Base-by-base conservation (phyloP, 2,113 vertebrate species). In the Daubentonia madagascariensis region DNA sequence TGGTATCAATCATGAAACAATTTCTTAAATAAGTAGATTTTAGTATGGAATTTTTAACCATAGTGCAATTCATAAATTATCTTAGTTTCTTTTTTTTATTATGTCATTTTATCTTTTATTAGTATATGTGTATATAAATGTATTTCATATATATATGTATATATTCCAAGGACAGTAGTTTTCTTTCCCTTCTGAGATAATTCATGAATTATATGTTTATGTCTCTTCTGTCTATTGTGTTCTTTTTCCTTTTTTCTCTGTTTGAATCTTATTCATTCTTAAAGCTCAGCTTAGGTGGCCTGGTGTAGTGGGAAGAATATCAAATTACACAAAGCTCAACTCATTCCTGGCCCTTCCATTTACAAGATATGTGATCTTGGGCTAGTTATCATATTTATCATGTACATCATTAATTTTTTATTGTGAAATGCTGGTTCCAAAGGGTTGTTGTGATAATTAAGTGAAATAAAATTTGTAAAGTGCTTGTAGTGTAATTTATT, bases 41-140 rank as follows among this genome's bases (percentile, higher is more conserved):
- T 43, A 80, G 3, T 85, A 32, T 79, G 48, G 79, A 84, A 54
- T 85, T 89, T 89, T 97, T 54, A 73, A 45, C 86, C 8, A 80
- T 84, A 78, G 37, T 93, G 4, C 35, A 90, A 67, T 85, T 96
- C 16, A 78, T 85, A 76, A 92, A 65, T 93, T 52, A 35, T 48
- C 10, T 35, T 93, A 28, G 25, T 92, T 94, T 91, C 20, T 63
- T 83, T 91, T 87, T 91, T 90, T 75, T 75, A 43, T 80, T 91
- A 20, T 93, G 23, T 92, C 5, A 12, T 90, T 85, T 16, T 72
- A 30, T 65, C 18, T 90, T 79, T 88, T 75, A 8, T 45, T 65
- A 52, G 45, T 63, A 81, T 28, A n/a, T 43, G 54, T 37, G 57
- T 70, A 12, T 73, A 40, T 63, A 11, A 28, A 57, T 57, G 5